Conservation (phyloP, 2,888 invertebrate species). For the Suillia variegata region DNA sequence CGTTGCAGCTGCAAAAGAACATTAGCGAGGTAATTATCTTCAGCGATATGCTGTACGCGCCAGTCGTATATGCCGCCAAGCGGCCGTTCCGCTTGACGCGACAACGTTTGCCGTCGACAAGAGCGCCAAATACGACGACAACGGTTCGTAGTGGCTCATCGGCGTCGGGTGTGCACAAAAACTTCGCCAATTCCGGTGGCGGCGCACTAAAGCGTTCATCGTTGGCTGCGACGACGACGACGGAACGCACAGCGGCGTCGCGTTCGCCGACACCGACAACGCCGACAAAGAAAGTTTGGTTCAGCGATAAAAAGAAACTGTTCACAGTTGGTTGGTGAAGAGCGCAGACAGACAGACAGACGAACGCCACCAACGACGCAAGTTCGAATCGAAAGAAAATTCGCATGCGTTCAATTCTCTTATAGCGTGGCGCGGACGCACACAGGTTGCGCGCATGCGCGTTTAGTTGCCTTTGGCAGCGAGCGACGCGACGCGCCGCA, state of each 20-base stretch:
- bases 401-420: neutral
- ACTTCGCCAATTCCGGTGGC: neutral
- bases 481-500: no score
- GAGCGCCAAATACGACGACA: slow-evolving; percentile 25
- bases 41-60: slow-evolving; percentile 53
- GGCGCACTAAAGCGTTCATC: slow-evolving; percentile 25
- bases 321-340: slow-evolving; percentile 47
- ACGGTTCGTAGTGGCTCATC: slow-evolving; percentile 3
- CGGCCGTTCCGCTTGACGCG: slow-evolving; percentile 41
- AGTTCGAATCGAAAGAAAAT: neutral
- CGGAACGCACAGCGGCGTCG: slow-evolving; percentile 26
- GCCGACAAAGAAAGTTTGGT: slow-evolving; percentile 56
- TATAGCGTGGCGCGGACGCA: neutral
- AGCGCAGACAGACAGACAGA: neutral
- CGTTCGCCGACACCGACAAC: slow-evolving; percentile 32
- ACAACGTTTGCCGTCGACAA: slow-evolving; percentile 22
- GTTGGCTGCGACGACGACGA: slow-evolving; percentile 20
- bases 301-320: slow-evolving; percentile 57
- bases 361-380: neutral
- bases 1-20: slow-evolving; percentile 57
- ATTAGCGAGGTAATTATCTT: slow-evolving; percentile 60
- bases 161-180: neutral
- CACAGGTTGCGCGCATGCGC: no score
- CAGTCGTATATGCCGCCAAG: slow-evolving; percentile 43
- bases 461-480: no score